Evolutionary conservation across 2,888 invertebrate genomes (phyloP).

Genomic region (Eristalinus sepulchralis): DNA sequence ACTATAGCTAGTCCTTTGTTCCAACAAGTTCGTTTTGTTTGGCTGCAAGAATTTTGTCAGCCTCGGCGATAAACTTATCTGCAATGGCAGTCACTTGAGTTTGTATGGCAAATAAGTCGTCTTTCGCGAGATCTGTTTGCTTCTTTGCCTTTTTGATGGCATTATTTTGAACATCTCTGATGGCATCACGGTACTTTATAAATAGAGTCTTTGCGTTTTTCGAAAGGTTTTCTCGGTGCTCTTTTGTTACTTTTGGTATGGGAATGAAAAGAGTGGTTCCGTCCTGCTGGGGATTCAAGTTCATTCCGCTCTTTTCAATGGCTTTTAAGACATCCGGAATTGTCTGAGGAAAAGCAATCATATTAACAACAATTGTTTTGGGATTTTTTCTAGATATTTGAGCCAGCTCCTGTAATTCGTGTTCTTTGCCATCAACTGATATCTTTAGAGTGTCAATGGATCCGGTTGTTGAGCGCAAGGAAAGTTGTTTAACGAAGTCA

Average conservation of each 20-base stretch:
- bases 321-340: constrained; percentile 90
- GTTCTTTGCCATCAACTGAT: constrained; percentile 89
- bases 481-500: constrained; percentile 90
- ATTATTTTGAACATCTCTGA: constrained; percentile 89
- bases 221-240: constrained; percentile 93
- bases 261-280: constrained; percentile 94
- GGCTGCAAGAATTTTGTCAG: constrained; percentile 84
- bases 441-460: constrained; percentile 90
- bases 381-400: constrained; percentile 94
- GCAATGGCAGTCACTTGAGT: constrained; percentile 87
- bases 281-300: constrained; percentile 96
- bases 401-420: constrained; percentile 92
- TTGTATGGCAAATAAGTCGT: constrained; percentile 85
- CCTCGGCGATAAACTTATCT: constrained; percentile 85
- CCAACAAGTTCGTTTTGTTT: constrained; percentile 91
- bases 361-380: constrained; percentile 91
- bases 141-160: constrained; percentile 87
- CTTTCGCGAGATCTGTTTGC: constrained; percentile 86
- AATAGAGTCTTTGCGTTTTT: constrained; percentile 93
- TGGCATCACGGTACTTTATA: constrained; percentile 88
- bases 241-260: constrained; percentile 95
- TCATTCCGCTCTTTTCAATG: constrained; percentile 91
- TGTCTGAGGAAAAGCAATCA: constrained; percentile 92
- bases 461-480: constrained; percentile 89
- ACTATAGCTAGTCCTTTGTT: constrained; percentile 73